phyloP scores from a whole-genome alignment of 1,140 invertebrate genomes.

The Drosophila pallidifrons region DNA sequence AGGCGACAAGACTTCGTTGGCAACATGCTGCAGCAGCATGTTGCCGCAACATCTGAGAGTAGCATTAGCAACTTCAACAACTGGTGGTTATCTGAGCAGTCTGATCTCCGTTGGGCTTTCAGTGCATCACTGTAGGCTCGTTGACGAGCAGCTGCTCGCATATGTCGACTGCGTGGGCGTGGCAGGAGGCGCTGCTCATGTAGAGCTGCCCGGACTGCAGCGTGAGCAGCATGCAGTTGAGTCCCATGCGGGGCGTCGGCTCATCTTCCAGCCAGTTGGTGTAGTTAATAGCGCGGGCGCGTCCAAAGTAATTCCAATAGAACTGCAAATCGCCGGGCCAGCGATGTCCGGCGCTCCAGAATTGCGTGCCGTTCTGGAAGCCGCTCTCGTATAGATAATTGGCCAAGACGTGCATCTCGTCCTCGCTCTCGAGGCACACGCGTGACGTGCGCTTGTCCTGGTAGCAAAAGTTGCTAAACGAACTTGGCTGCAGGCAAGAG shows the following conservation, averaged over 20 bases:
- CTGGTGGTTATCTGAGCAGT: too few relatives aligned
- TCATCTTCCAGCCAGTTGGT: conserved; percentile 63
- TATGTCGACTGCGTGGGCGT: conserved; percentile 55
- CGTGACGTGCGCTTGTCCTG: conserved; percentile 70
- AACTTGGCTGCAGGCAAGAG: conserved; percentile 42
- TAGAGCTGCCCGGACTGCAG: conserved; percentile 42
- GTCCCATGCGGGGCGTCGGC: conserved; percentile 60
- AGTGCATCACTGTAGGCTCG: conserved; percentile 57
- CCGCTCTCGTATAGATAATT: conserved; percentile 52
- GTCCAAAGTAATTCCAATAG: conserved; percentile 75
- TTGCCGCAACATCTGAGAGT: too few relatives aligned
- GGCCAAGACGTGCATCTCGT: conserved; percentile 64
- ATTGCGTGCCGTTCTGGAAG: conserved; percentile 57
- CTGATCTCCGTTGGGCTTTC: neutral
- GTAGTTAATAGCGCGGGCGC: conserved; percentile 57
- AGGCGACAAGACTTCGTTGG: too few relatives aligned
- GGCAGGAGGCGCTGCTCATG: conserved; percentile 67
- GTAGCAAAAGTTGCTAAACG: conserved; percentile 73
- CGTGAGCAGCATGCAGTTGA: conserved; percentile 65
- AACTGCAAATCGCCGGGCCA: conserved; percentile 65
- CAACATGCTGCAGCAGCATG: too few relatives aligned
- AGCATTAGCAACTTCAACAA: too few relatives aligned
- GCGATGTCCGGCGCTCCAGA: conserved; percentile 72
- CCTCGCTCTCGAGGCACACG: conserved; percentile 62
- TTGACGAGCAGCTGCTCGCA: conserved; percentile 63